phyloP scores from a whole-genome alignment of 2,113 vertebrate genomes.

The Cololabis saira region DNA sequence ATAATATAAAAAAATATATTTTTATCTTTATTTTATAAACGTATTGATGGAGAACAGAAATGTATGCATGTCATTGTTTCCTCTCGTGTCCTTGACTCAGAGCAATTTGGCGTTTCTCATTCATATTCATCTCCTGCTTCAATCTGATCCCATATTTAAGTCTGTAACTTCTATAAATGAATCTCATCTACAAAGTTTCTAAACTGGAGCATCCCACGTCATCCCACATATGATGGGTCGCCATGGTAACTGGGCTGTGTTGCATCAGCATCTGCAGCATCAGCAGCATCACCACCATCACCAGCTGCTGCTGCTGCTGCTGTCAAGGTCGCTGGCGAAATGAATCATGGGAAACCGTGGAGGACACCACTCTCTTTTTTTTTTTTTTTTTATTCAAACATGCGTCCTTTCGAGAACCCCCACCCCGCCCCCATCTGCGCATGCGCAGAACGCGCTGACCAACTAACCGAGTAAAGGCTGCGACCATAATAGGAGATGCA shows the following conservation, averaged over 20 bases:
- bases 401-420: background rate
- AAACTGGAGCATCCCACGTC: background rate
- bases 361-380: no score
- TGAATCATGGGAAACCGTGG: slow-evolving; percentile 52
- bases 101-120: no score
- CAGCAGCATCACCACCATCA: slow-evolving; percentile 31
- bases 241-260: slow-evolving; percentile 20
- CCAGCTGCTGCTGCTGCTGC: background rate
- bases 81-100: no score
- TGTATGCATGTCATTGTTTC: no score
- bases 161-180: no score
- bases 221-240: slow-evolving; percentile 20
- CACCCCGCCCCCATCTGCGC: background rate
- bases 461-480: slow-evolving; percentile 29
- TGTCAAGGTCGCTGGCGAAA: slow-evolving; percentile 75
- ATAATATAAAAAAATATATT: no score
- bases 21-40: no score
- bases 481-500: slow-evolving; percentile 18
- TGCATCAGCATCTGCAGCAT: slow-evolving; percentile 70
- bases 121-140: no score
- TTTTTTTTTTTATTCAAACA: no score
- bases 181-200: background rate
- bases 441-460: slow-evolving; percentile 33
- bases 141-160: no score
- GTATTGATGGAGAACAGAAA: no score